phyloP scores from a whole-genome alignment of 30 jellyfish, hydroid and myxozoan genomes.

The Pelagia noctiluca region DNA sequence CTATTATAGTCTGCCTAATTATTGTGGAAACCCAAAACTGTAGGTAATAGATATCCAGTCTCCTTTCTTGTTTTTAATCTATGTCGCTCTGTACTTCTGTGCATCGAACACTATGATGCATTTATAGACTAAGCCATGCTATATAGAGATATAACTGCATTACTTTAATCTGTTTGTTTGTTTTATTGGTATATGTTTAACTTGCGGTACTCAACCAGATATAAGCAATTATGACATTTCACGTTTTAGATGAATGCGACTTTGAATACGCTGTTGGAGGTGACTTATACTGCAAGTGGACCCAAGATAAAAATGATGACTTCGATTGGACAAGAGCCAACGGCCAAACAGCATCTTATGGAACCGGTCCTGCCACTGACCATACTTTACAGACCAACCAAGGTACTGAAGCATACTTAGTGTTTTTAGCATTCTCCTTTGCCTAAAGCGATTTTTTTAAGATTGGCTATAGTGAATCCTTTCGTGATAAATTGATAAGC shows the following conservation, averaged over 20 bases:
- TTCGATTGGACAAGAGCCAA: slow-evolving; percentile 96
- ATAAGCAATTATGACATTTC: neutral
- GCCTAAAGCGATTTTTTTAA: neutral
- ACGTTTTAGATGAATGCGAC: slow-evolving; percentile 79
- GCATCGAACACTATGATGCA: too few species aligned
- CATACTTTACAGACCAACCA: slow-evolving; percentile 84
- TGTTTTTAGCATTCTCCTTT: neutral
- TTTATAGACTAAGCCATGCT: too few species aligned
- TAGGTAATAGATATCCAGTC: too few species aligned
- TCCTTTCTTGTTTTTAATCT: too few species aligned
- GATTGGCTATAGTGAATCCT: neutral
- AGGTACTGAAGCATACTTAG: slow-evolving; percentile 42
- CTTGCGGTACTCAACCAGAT: too few species aligned
- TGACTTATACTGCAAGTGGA: slow-evolving; percentile 80
- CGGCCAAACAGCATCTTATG: slow-evolving; percentile 81
- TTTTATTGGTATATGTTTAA: too few species aligned
- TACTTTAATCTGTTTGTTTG: too few species aligned
- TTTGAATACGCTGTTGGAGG: slow-evolving; percentile 81
- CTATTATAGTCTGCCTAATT: too few species aligned
- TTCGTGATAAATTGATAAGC: too few species aligned
- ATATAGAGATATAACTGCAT: too few species aligned
- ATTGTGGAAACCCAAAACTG: too few species aligned
- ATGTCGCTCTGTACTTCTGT: too few species aligned
- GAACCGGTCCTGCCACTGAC: slow-evolving; percentile 94
- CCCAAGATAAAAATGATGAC: slow-evolving; percentile 86